A percentile compares a stretch with the other conserved stretches of the same genome.
phyloP scores from a whole-genome alignment of 2,888 invertebrate species.

The Trissolcus brochymenae region DNA sequence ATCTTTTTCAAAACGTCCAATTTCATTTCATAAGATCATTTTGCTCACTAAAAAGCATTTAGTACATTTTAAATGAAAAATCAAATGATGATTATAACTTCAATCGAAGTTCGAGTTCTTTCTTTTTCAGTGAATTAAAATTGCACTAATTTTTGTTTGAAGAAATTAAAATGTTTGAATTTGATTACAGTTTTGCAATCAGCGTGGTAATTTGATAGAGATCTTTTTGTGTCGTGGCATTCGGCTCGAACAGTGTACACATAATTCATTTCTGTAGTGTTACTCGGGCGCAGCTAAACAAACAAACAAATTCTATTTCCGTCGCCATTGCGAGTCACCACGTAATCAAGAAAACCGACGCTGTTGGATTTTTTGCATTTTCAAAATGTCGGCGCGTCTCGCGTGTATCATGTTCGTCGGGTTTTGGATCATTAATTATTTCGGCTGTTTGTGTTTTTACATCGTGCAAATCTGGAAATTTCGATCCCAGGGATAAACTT shows the following conservation, averaged over 20 bases:
- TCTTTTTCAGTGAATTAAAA: background rate
- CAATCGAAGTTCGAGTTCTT: too few relatives aligned
- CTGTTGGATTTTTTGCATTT: constrained; percentile 1
- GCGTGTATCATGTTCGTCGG: constrained; percentile 18
- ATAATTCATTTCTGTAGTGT: constrained; percentile 22
- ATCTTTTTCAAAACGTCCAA: too few relatives aligned
- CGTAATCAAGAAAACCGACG: constrained; percentile 12
- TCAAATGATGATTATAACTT: too few relatives aligned
- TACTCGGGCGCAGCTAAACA: constrained; percentile 40
- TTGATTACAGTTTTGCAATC: background rate
- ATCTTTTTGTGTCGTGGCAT: constrained; percentile 9
- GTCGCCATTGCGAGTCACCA: constrained; percentile 18
- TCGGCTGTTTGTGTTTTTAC: constrained; percentile 26
- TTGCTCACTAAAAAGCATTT: too few relatives aligned
- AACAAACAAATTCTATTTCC: constrained; percentile 49
- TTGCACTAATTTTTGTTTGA: background rate
- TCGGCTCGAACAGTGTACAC: constrained; percentile 12
- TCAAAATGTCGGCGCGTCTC: constrained; percentile 20
- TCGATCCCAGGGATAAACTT: constrained; percentile 9
- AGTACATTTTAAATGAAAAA: too few relatives aligned
- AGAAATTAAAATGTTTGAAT: background rate
- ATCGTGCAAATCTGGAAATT: constrained; percentile 27
- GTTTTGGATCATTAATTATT: constrained; percentile 34
- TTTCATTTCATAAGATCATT: too few relatives aligned
- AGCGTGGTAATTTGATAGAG: constrained; percentile 14